A percentile compares a stretch with the other conserved stretches of the same genome.
These are phyloP conservation scores for Papilio aristodemus DNA, from an alignment of 1,140 invertebrate species.

Conservation along the genomic window DNA sequence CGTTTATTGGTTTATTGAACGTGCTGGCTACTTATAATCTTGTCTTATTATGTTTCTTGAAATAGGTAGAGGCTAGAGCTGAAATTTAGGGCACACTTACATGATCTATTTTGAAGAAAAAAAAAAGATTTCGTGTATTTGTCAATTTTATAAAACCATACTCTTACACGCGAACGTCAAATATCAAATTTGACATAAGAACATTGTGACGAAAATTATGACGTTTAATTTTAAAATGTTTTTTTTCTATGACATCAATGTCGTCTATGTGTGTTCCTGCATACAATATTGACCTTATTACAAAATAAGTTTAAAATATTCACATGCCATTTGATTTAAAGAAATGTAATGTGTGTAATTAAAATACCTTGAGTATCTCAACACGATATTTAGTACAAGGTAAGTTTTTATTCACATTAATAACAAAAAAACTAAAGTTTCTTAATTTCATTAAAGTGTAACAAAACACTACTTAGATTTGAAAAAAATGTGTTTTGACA, in stretches of 20 bases:
- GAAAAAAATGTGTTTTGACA: too few species aligned
- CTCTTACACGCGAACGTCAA: neutral
- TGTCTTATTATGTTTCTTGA: neutral
- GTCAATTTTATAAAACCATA: neutral
- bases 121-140: neutral
- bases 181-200: constrained; percentile 8
- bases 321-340: neutral
- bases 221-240: neutral
- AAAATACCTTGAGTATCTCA: neutral
- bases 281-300: neutral
- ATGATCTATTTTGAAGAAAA: neutral
- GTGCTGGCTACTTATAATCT: constrained; percentile 1
- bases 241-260: neutral
- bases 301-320: neutral
- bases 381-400: too few species aligned
- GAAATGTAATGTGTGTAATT: neutral
- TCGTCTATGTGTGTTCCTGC: neutral
- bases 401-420: neutral
- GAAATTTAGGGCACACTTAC: neutral
- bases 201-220: neutral
- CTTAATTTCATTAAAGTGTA: too few species aligned
- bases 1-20: too few species aligned
- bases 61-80: too few species aligned
- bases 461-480: too few species aligned
- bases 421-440: neutral